Evolutionary conservation across 2,888 invertebrate species (phyloP).

Genomic region (Andricus quercusramuli): DNA sequence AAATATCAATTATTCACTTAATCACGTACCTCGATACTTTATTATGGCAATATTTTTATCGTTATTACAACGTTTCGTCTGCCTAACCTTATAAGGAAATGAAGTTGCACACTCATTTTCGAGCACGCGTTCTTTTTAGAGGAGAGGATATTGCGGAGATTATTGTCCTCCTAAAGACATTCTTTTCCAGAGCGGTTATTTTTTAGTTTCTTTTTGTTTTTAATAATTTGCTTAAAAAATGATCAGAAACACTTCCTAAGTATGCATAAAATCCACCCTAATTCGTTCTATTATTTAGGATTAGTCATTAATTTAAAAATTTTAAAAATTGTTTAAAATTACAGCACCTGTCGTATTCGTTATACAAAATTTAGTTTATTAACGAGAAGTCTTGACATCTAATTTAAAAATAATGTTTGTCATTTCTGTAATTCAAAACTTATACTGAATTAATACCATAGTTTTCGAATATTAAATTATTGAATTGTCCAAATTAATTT

Average conservation of each 20-base stretch:
- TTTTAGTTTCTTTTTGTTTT: background rate
- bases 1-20: background rate
- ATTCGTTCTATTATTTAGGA: too few species aligned
- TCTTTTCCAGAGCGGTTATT: background rate
- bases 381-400: too few species aligned
- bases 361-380: too few species aligned
- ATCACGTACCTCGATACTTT: background rate
- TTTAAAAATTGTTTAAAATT: too few species aligned
- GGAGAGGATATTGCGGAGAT: background rate
- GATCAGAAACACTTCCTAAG: background rate
- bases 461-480: too few species aligned
- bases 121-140: conserved; percentile 22
- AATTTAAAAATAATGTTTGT: too few species aligned
- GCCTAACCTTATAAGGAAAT: conserved; percentile 56
- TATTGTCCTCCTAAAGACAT: background rate
- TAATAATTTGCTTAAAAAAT: background rate
- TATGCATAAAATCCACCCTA: background rate
- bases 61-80: background rate
- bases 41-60: background rate
- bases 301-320: too few species aligned
- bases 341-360: too few species aligned
- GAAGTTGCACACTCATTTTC: conserved; percentile 25
- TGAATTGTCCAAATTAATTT: too few species aligned
- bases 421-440: too few species aligned
- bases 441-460: too few species aligned